phyloP scores from a whole-genome alignment of 2,113 vertebrate species.

The Petromus typicus region DNA sequence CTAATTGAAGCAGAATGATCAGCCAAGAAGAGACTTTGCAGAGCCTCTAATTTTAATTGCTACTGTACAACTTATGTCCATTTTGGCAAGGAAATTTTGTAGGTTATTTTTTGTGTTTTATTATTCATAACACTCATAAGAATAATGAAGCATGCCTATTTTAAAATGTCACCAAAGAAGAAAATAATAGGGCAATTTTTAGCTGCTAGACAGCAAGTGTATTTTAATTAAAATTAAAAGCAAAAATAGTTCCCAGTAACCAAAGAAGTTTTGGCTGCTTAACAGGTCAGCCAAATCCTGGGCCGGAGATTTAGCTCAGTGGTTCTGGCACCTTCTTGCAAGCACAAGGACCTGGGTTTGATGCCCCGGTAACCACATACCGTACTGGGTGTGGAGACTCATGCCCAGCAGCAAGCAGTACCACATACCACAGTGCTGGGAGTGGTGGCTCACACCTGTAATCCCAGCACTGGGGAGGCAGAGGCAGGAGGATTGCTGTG shows the following conservation, averaged over 20 bases:
- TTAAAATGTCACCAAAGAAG: constrained; percentile 20
- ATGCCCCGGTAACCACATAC: too few relatives aligned
- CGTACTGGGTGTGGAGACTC: too few relatives aligned
- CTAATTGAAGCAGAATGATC: background rate
- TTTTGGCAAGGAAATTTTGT: background rate
- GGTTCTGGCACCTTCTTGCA: too few relatives aligned
- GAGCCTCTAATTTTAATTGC: background rate
- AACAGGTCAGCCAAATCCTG: background rate
- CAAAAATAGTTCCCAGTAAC: background rate
- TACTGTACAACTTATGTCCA: background rate
- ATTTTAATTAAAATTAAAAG: background rate
- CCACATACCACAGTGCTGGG: too few relatives aligned
- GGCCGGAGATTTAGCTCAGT: too few relatives aligned
- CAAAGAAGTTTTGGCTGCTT: background rate
- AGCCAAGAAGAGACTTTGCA: background rate
- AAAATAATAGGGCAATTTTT: background rate
- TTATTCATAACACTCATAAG: background rate
- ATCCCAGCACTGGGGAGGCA: too few relatives aligned
- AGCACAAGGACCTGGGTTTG: too few relatives aligned
- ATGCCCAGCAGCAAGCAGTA: too few relatives aligned
- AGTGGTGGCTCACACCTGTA: too few relatives aligned
- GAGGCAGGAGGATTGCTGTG: too few relatives aligned
- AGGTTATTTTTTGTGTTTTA: background rate
- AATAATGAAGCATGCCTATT: background rate
- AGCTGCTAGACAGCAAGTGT: background rate